These are phyloP conservation scores for Cavia aperea DNA, from an alignment of 2,113 vertebrate genomes.

Conservation along the genomic window DNA sequence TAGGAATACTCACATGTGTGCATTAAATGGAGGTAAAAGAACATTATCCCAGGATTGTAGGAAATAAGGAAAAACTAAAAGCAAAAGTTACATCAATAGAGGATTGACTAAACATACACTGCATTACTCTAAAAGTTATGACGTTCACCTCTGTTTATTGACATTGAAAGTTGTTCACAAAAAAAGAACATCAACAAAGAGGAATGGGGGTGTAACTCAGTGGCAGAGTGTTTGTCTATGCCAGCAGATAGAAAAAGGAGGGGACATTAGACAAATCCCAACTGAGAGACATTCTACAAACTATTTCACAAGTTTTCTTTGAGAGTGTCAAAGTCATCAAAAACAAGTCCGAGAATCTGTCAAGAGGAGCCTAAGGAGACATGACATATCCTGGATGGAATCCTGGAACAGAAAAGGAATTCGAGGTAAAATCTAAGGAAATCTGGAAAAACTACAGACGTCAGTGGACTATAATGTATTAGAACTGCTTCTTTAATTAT, in stretches of 20 bases:
- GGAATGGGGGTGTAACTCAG: background rate
- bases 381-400: background rate
- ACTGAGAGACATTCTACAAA: background rate
- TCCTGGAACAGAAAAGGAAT: background rate
- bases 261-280: background rate
- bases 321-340: background rate
- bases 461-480: background rate
- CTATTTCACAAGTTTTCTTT: background rate
- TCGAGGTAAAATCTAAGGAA: background rate
- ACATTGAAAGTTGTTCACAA: slow-evolving; percentile 22
- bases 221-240: background rate
- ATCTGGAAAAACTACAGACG: background rate
- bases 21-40: background rate
- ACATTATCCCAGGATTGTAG: background rate
- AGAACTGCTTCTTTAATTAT: background rate
- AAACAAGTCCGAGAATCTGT: slow-evolving; percentile 1
- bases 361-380: background rate
- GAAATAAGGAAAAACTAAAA: slow-evolving; percentile 30
- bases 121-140: background rate
- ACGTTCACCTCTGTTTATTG: background rate
- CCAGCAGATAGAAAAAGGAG: background rate
- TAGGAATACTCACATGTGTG: background rate
- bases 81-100: background rate
- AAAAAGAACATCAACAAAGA: background rate
- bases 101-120: background rate